Conservation (phyloP, 2,113 vertebrate genomes). For the Gulo gulo region DNA sequence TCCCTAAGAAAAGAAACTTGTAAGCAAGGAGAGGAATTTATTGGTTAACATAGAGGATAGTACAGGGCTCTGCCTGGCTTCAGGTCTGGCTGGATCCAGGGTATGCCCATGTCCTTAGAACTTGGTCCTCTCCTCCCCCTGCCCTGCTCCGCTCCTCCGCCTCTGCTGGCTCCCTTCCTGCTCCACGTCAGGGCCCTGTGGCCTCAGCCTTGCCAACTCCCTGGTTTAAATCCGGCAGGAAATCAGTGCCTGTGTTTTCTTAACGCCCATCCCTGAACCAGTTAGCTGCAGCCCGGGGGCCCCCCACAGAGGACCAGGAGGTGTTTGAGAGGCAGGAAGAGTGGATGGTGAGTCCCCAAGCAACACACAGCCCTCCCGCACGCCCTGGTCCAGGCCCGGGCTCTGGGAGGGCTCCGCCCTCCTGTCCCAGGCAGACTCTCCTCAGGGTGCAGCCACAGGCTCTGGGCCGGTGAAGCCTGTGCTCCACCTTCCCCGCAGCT, state of each 20-base stretch:
- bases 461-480: background rate
- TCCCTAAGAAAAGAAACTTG: background rate
- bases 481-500: background rate
- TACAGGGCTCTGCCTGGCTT: background rate
- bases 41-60: background rate
- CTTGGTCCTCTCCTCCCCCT: background rate
- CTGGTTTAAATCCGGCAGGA: background rate
- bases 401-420: background rate
- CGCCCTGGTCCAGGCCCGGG: background rate
- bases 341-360: too few relatives aligned
- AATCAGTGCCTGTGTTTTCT: rapidly evolving
- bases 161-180: rapidly evolving
- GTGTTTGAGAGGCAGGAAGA: background rate
- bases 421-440: rapidly evolving
- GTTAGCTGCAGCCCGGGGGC: too few relatives aligned
- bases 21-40: background rate
- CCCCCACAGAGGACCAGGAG: background rate
- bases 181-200: rapidly evolving
- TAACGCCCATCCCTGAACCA: background rate
- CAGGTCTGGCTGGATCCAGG: background rate
- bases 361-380: background rate
- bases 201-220: background rate
- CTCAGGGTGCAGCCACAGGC: background rate
- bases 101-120: too few relatives aligned
- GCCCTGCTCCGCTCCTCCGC: background rate